Conservation (phyloP, 2,113 vertebrate genomes). For the Numida meleagris region DNA sequence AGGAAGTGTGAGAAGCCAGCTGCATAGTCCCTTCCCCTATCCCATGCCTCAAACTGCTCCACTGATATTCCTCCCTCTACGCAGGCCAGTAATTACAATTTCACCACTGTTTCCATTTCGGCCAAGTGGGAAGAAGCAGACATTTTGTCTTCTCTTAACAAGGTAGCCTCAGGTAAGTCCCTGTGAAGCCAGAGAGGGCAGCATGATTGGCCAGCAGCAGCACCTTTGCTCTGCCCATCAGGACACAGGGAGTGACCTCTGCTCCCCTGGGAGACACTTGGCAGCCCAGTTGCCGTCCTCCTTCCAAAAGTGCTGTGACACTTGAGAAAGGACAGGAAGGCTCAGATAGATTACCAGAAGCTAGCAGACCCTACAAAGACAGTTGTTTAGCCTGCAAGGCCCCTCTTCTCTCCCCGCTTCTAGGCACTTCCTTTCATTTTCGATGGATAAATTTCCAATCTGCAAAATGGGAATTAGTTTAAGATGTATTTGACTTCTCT, state of each 20-base stretch:
- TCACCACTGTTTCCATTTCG: rapidly evolving
- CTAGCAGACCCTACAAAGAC: not conserved
- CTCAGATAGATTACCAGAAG: not conserved
- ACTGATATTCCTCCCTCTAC: not conserved
- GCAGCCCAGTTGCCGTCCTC: not conserved
- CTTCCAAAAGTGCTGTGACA: not conserved
- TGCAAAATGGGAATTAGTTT: not conserved
- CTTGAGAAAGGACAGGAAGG: not conserved
- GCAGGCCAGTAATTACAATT: not conserved
- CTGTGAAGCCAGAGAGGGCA: not conserved
- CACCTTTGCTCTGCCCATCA: not conserved
- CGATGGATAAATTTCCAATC: not conserved
- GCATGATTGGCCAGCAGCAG: rapidly evolving
- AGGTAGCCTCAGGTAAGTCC: not conserved
- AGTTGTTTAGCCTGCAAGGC: not conserved
- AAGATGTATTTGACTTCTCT: not conserved
- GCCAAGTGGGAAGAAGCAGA: not conserved
- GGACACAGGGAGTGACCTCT: not conserved
- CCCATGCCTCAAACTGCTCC: not conserved
- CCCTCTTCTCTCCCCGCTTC: not conserved
- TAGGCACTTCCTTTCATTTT: not conserved
- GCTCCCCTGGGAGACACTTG: rapidly evolving
- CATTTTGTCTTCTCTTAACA: not conserved
- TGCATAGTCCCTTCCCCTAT: not conserved
- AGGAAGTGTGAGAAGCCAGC: not conserved